Percentiles rank a stretch among this genome's conserved stretches.
Conservation (phyloP, 2,888 invertebrate species). For the Cloeon dipterum region DNA sequence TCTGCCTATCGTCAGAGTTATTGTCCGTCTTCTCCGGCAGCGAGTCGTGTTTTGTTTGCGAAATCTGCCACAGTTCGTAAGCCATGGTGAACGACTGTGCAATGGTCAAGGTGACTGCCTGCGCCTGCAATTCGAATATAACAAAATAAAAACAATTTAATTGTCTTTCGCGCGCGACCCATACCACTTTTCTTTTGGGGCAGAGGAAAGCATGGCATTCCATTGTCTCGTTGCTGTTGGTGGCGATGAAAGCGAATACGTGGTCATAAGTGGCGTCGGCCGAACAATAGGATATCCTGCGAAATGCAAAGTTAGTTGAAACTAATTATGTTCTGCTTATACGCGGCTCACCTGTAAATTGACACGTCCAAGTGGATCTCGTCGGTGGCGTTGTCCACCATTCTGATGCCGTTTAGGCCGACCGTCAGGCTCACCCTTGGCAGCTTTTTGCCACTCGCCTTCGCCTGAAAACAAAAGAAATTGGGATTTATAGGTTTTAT, state of each 20-base stretch:
- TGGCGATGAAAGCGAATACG: conserved; percentile 63
- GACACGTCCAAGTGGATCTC: conserved; percentile 54
- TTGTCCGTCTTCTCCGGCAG: background rate
- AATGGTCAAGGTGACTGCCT: conserved; percentile 57
- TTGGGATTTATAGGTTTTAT: too few relatives aligned
- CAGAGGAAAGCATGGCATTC: conserved; percentile 75
- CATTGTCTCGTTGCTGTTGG: conserved; percentile 47
- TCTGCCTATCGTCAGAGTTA: background rate
- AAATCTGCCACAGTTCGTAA: conserved; percentile 36
- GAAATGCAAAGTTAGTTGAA: conserved; percentile 12
- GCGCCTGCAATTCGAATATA: conserved; percentile 18
- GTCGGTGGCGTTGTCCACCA: conserved; percentile 42
- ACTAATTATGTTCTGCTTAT: too few relatives aligned
- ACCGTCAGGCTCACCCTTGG: conserved; percentile 46
- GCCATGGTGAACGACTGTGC: conserved; percentile 68
- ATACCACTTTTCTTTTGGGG: conserved; percentile 50
- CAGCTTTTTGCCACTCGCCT: conserved; percentile 29
- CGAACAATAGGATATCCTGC: conserved; percentile 78
- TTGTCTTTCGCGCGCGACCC: too few relatives aligned
- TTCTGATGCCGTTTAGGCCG: conserved; percentile 51
- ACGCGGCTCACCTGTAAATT: conserved; percentile 45
- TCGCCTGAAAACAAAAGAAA: conserved; percentile 22
- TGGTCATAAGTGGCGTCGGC: conserved; percentile 66
- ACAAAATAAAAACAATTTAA: background rate
- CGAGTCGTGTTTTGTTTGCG: conserved; percentile 11